Evolutionary conservation across 2,888 invertebrate genomes (phyloP).

Genomic region (Callimorpha dominula): DNA sequence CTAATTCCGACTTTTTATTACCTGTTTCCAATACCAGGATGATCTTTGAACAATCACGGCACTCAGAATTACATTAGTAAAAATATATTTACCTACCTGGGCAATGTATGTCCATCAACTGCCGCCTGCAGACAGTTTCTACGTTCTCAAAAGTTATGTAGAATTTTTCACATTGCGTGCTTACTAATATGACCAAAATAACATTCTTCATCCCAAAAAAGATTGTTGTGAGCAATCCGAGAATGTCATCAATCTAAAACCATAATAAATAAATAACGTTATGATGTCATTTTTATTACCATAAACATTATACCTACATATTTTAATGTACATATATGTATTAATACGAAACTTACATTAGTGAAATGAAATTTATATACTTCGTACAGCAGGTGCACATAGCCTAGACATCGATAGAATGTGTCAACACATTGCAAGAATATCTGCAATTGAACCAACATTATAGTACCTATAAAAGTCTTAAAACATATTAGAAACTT

Average conservation of each 20-base stretch:
- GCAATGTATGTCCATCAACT: neutral
- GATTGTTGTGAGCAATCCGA: neutral
- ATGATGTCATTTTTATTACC: neutral
- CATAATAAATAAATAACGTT: neutral
- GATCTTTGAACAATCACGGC: too few relatives aligned
- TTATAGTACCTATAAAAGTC: neutral
- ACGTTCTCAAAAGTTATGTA: slow-evolving; percentile 39
- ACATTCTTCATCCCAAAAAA: slow-evolving; percentile 41
- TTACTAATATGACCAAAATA: slow-evolving; percentile 27
- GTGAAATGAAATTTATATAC: neutral
- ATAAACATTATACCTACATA: neutral
- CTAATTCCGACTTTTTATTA: too few relatives aligned
- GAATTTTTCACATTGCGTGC: slow-evolving; percentile 46
- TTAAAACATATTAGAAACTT: neutral
- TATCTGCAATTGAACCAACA: neutral
- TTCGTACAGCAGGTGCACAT: neutral
- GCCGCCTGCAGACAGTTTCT: slow-evolving; percentile 25
- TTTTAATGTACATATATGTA: neutral
- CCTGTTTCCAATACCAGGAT: too few relatives aligned
- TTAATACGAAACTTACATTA: neutral
- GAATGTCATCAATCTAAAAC: neutral
- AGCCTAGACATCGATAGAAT: neutral
- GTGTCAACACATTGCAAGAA: neutral
- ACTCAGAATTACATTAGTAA: too few relatives aligned
- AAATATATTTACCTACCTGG: neutral